A percentile compares a stretch with the other conserved stretches of the same genome.
phyloP scores from a whole-genome alignment of 2,888 invertebrate species.

The Gortyna flavago region DNA sequence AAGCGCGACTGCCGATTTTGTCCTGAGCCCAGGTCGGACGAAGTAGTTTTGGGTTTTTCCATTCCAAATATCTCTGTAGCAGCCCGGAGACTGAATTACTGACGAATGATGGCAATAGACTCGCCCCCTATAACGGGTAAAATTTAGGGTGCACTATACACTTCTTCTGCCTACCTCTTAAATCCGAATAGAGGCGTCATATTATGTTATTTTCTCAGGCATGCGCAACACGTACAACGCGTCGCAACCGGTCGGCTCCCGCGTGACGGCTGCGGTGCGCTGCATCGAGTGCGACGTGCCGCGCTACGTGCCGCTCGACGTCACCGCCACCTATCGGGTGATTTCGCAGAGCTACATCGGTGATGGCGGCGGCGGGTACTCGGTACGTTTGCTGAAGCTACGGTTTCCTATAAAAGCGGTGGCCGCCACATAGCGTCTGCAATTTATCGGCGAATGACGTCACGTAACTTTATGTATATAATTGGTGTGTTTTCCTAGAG shows the following conservation, averaged over 20 bases:
- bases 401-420: neutral
- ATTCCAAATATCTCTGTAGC: neutral
- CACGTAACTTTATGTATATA: neutral
- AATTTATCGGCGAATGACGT: neutral
- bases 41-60: neutral
- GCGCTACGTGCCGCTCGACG: slow-evolving; percentile 90
- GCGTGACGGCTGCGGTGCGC: slow-evolving; percentile 89
- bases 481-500: neutral
- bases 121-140: neutral
- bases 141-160: neutral
- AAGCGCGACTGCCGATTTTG: neutral
- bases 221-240: slow-evolving; percentile 91
- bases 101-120: neutral
- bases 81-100: neutral
- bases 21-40: neutral
- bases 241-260: slow-evolving; percentile 88
- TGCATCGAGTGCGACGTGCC: slow-evolving; percentile 92
- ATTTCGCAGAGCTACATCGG: slow-evolving; percentile 91
- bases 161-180: neutral
- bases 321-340: slow-evolving; percentile 90
- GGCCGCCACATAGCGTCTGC: neutral
- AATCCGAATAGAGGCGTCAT: neutral
- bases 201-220: slow-evolving; percentile 77
- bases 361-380: slow-evolving; percentile 93
- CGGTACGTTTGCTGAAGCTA: slow-evolving; percentile 71